Evolutionary conservation across 2,113 vertebrate genomes (phyloP).

Genomic region (Aviceda subcristata): DNA sequence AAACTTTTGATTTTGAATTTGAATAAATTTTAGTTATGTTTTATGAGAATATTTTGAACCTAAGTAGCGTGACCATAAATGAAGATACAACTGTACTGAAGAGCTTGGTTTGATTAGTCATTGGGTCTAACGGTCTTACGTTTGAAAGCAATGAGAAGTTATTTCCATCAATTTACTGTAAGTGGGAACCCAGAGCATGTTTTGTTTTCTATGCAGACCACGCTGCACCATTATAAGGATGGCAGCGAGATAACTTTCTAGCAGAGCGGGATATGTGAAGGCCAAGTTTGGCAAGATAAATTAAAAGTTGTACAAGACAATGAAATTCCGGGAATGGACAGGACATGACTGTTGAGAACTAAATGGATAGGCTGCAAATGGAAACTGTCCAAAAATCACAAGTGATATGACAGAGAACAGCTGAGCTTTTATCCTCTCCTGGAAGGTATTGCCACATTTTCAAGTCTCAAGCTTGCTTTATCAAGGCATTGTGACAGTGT

Average conservation of each 20-base stretch:
- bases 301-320: not conserved
- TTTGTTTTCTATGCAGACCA: not conserved
- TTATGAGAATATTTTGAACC: not conserved
- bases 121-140: not conserved
- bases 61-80: not conserved
- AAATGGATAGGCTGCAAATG: not conserved
- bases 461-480: not conserved
- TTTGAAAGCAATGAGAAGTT: not conserved
- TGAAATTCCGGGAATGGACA: not conserved
- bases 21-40: not conserved
- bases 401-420: not conserved
- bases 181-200: not conserved
- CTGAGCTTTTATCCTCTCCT: not conserved
- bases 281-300: not conserved
- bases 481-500: not conserved
- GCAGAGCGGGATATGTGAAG: not conserved
- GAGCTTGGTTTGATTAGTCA: not conserved
- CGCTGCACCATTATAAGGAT: rapidly evolving
- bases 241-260: not conserved
- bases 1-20: not conserved
- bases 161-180: not conserved
- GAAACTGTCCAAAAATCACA: not conserved
- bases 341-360: not conserved
- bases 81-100: not conserved
- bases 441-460: not conserved